These are phyloP conservation scores for Porites australiensis DNA, from an alignment of 64 coral and sea anemone species.

Conservation along the genomic window DNA sequence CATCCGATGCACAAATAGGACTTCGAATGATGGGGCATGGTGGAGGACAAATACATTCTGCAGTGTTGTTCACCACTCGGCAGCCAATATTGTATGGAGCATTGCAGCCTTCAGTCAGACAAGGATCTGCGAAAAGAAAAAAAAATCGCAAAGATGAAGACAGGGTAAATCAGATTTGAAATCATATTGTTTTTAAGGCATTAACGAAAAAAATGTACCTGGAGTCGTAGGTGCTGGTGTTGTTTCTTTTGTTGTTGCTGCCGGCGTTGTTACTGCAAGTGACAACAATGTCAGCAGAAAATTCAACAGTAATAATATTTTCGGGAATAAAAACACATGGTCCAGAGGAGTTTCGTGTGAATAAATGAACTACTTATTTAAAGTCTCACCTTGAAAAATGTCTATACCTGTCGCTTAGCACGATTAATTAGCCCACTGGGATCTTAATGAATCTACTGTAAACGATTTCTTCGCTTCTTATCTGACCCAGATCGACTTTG, in stretches of 20 bases:
- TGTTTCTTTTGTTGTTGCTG: background rate
- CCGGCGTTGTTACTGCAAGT: background rate
- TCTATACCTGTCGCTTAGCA: no score
- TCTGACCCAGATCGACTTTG: no score
- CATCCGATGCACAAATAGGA: slow-evolving; percentile 68
- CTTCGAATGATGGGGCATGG: slow-evolving; percentile 16
- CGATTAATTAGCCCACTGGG: no score
- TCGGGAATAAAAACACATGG: background rate
- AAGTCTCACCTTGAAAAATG: no score
- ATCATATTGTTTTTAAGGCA: no score
- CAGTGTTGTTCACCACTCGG: slow-evolving; percentile 42
- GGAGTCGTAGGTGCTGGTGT: background rate
- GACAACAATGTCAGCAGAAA: no score
- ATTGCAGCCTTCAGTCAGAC: slow-evolving; percentile 43
- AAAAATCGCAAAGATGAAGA: no score
- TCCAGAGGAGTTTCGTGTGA: no score
- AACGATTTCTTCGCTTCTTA: no score
- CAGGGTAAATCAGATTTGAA: no score
- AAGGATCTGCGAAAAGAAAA: slow-evolving; percentile 54
- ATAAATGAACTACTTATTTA: no score
- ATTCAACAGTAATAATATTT: background rate
- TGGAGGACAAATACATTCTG: slow-evolving; percentile 60
- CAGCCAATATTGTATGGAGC: slow-evolving; percentile 69
- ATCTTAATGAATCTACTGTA: no score
- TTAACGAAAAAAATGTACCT: background rate